Evolutionary conservation across 2,113 vertebrate species (phyloP), one percentile per base, ranked within the genome.

Genomic region (Hippocampus guttulatus): DNA sequence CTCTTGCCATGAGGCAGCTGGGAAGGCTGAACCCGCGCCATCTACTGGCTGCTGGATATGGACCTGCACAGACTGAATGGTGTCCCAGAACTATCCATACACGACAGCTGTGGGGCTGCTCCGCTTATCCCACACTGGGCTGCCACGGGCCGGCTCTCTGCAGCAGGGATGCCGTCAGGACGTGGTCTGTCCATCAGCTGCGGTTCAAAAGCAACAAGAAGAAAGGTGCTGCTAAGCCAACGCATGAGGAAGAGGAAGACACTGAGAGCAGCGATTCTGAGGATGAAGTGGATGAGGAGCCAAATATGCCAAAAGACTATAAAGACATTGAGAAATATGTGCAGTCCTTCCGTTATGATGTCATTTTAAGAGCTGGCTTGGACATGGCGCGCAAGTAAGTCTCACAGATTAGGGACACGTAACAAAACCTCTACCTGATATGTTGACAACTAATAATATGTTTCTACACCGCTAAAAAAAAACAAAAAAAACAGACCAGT

Each of bases 351-450:
- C 95, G 97, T 0, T 99, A 92, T 0, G 96, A 99, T 5, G 76
- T 95, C 10, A 54, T 99, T 73, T 85, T 98, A 81, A 97, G 95
- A 85, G 89, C 94, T 21, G 97, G 97, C 51, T 90, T 97, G 61
- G 95, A 98, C 73, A 67, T 94, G 23, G 92, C 95, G 51, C 94
- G 95, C 79, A 95, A 96, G 97, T 99, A 89, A 96, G 96, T 95
- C 71, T 57, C 49, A 74, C 14, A 64, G 3, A 64, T 38, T 64
- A 23, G 30, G 2, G 3, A 43, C 40, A 23, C n/a, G 9, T 67
- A 6, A 51, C 49, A 18, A 51, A 20, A 51, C 18, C 18, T 20
- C 16, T 51, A 51, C 5, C 18, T 18, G 18, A 51, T 38, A 38
- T 38, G 33, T 38, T 38, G 33, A 38, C 33, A 38, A 38, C 33